Base-by-base conservation (phyloP, 2,888 invertebrate species). In the Drosophila prostipennis region DNA sequence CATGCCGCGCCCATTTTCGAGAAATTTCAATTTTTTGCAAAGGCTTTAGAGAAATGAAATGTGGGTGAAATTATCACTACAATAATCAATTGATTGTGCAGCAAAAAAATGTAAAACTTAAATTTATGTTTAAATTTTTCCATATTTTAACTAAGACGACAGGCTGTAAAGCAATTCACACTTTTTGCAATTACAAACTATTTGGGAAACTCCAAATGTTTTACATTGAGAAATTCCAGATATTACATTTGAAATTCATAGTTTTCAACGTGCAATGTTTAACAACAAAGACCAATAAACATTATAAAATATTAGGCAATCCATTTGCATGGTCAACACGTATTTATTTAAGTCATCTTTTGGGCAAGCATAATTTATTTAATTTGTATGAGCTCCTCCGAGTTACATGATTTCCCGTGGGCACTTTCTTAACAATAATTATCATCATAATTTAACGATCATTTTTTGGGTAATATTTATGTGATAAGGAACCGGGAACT, bases 401-500 rank as follows among this genome's bases (percentile, higher is more conserved):
- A 14, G 14, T 65, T 61, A 52, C 64, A 61, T 40, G 65, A 46
- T 34, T 39, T 55, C 39, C 32, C 32, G 16, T 29, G 61, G 64
- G 51, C 61, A 52, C 39, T 57, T 10, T 34, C 13, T 39, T 39
- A 1, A 10, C 14, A 11, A n/a, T 3, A 10, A 10, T 29, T 14
- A 39, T 39, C 52, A 39, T 65, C 52, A 65, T 23, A 3, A 32
- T 13, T 40, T 29, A 65, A 46, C 29, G 45, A 63, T 45, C 34
- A 46, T 52, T 51, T 60, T 19, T 32, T 16, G 61, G 61, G 64
- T 26, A 26, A 52, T 63, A 63, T 40, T 46, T 34, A 63, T 65
- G 65, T 65, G 65, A 65, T 74, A 70, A 83, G 77, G 63, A 77
- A 73, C 71, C 49, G 65, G 65, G 63, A 65, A 63, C 52, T 53